These are phyloP conservation scores for Athripsodes cinereus DNA, from an alignment of 2,888 invertebrate genomes.

Conservation along the genomic window DNA sequence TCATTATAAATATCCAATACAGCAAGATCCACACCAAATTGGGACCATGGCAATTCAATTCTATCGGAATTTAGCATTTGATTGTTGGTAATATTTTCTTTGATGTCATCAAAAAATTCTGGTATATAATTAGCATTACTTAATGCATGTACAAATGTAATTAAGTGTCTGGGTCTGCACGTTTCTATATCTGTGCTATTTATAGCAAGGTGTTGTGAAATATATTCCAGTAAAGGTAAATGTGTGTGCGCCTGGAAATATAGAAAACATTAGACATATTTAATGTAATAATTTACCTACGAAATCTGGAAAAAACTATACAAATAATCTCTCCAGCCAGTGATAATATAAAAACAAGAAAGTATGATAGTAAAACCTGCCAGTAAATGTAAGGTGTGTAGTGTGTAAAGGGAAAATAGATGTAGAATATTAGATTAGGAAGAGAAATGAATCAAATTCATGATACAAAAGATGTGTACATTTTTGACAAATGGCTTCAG, in stretches of 20 bases:
- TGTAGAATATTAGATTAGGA: no score
- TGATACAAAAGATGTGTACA: no score
- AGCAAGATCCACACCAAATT: conserved; percentile 51
- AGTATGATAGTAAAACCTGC: no score
- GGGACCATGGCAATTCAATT: conserved; percentile 46
- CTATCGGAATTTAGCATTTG: conserved; percentile 38
- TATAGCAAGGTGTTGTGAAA: conserved; percentile 44
- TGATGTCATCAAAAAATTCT: conserved; percentile 47
- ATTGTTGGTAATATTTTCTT: conserved; percentile 40
- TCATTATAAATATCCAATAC: conserved; percentile 54
- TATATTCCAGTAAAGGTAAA: conserved; percentile 52
- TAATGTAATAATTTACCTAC: background rate
- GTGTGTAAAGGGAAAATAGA: no score
- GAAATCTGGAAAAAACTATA: background rate
- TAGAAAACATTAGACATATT: background rate
- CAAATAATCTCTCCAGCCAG: background rate
- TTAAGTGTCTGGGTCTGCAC: conserved; percentile 40
- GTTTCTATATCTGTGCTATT: conserved; percentile 38
- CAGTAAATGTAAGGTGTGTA: no score
- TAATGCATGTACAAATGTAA: conserved; percentile 50
- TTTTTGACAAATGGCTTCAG: no score
- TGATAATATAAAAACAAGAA: background rate
- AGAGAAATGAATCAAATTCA: no score
- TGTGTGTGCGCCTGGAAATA: conserved; percentile 50
- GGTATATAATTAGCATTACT: conserved; percentile 57